Percentiles rank a stretch among this genome's conserved stretches.
These are phyloP conservation scores for Hylaea fasciaria DNA, from an alignment of 2,888 invertebrate genomes.

Conservation along the genomic window DNA sequence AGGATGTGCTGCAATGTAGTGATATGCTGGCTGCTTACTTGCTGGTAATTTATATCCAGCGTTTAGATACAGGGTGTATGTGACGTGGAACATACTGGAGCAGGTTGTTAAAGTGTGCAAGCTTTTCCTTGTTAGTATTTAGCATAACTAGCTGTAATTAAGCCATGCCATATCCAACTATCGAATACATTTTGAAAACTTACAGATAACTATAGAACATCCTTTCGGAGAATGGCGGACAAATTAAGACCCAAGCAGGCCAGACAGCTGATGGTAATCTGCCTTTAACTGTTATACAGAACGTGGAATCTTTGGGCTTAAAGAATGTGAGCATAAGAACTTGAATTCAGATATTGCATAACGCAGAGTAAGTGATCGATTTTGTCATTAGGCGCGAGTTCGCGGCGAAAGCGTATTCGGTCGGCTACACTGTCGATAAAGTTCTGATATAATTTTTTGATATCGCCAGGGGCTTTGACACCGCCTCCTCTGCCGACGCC, in stretches of 20 bases:
- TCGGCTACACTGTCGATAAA: slow-evolving; percentile 65
- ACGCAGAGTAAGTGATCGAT: slow-evolving; percentile 29
- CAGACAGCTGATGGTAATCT: too few species aligned
- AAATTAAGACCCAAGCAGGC: too few species aligned
- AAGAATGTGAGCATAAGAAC: neutral
- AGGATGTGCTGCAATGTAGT: slow-evolving; percentile 13
- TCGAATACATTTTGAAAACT: too few species aligned
- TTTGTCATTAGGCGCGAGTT: slow-evolving; percentile 48
- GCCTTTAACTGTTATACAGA: too few species aligned
- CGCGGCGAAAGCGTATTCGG: slow-evolving; percentile 47
- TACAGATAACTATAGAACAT: too few species aligned
- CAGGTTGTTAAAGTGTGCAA: slow-evolving; percentile 1
- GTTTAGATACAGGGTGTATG: neutral
- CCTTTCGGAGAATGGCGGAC: too few species aligned
- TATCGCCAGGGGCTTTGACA: slow-evolving; percentile 69
- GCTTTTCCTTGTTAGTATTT: slow-evolving; percentile 1
- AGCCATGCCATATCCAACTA: too few species aligned
- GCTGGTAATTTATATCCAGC: slow-evolving; percentile 27
- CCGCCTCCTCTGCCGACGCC: slow-evolving; percentile 25
- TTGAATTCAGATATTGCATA: slow-evolving; percentile 13
- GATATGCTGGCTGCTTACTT: slow-evolving; percentile 21
- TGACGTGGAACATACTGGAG: slow-evolving; percentile 6
- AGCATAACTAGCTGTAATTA: neutral
- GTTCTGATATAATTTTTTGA: slow-evolving; percentile 78
- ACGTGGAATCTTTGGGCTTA: too few species aligned